These are phyloP conservation scores for Thaumatotibia leucotreta DNA, from an alignment of 1,140 invertebrate species.

Conservation along the genomic window DNA sequence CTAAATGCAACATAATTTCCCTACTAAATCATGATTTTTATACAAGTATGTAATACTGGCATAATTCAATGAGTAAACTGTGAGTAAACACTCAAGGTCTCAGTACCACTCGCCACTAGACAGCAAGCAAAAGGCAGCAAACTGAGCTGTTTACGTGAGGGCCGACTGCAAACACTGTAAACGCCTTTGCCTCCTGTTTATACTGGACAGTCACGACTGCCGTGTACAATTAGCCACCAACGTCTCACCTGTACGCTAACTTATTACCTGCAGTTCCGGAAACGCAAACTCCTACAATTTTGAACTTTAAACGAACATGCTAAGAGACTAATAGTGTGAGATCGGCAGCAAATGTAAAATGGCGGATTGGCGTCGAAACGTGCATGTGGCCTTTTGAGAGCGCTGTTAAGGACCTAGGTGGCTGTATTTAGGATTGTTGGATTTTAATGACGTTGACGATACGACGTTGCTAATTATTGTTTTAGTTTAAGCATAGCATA, in stretches of 20 bases:
- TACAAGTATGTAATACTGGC: too few relatives aligned
- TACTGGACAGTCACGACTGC: conserved; percentile 51
- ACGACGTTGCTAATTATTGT: neutral
- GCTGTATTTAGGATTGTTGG: conserved; percentile 2
- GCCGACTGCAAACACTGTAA: conserved; percentile 64
- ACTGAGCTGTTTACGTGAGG: conserved; percentile 63
- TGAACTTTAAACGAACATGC: conserved; percentile 5
- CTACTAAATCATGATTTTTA: too few relatives aligned
- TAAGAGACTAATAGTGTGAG: neutral
- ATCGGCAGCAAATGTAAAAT: neutral
- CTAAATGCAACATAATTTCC: too few relatives aligned
- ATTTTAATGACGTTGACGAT: conserved; percentile 8
- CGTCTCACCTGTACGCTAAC: conserved; percentile 46
- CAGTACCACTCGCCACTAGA: neutral
- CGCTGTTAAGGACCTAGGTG: conserved; percentile 1
- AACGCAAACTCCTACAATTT: neutral
- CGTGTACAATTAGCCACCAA: conserved; percentile 60
- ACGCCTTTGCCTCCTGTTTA: conserved; percentile 53
- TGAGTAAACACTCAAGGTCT: neutral
- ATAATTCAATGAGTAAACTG: neutral
- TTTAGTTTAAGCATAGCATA: neutral
- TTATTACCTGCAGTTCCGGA: conserved; percentile 6
- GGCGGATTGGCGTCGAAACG: neutral
- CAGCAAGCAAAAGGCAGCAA: conserved; percentile 21
- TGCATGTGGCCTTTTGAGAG: neutral